Evolutionary conservation across 2,797 vertebrate genomes (phyloP), one percentile per base, ranked within the genome.

Genomic region (Aeoliscus strigatus): DNA sequence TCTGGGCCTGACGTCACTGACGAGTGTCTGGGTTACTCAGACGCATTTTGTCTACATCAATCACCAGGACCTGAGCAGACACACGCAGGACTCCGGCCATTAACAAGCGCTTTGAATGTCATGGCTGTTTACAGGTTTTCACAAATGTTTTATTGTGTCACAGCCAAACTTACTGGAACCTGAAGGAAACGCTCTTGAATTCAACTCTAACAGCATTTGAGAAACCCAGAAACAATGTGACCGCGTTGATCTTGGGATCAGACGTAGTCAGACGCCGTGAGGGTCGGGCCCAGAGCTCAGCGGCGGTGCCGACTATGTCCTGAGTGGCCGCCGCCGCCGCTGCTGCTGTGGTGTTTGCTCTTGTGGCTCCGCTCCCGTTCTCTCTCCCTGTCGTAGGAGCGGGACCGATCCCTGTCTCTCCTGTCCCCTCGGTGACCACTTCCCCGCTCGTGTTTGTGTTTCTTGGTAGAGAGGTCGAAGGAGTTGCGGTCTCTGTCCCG

Each of bases 391-490:
- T 96, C 95, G 8, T 96, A 97, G 1, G 96, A 99, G 10, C 93
- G 92, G 1, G 95, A 97, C 2, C 95, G 73, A 61, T 96, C 94
- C 0, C 94, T 71, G 34, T 95, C 93, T 0, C 91, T 86, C 31
- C 94, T 79, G 39, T 99, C 96, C 3, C 88, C 86, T 44, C 95
- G 91, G 59, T 98, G 96, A 1, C 86, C 76, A 1, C 72, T 41
- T 4, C 90, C 74, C 30, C 93, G 87, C 63, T 98, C 95, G 0
- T 97, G 95, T 73, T 96, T 88, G 85, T 97, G 96, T 77, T 98
- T 99, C 87, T 98, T 99, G 55, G 90, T 69, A 0, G 91, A 83
- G 53, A 94, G 86, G 67, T 92, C 89, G 0, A 88, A 86, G 0
- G 94, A 85, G 5, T 84, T 51, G 8, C 93, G 91, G 13, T 98